These are phyloP conservation scores for Huso huso DNA, from an alignment of 2,797 vertebrate species.

Conservation along the genomic window DNA sequence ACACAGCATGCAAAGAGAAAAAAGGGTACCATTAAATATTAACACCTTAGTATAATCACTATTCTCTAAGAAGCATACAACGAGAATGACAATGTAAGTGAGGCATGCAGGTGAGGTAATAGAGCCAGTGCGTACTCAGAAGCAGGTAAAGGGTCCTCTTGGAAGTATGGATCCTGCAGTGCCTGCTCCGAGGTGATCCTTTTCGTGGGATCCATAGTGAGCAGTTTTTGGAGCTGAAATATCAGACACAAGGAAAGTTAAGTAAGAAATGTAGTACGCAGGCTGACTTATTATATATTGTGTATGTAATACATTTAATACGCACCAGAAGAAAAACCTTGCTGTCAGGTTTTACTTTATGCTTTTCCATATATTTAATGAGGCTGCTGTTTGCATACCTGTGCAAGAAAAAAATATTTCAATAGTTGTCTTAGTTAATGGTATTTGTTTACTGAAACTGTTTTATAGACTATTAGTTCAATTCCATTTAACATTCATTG, in stretches of 20 bases:
- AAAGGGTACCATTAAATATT: no score
- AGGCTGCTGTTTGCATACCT: conserved; percentile 97
- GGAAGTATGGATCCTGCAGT: conserved; percentile 90
- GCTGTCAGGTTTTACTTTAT: conserved; percentile 98
- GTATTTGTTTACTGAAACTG: no score
- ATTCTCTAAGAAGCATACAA: not conserved
- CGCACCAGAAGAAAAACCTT: conserved; percentile 89
- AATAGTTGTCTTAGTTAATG: no score
- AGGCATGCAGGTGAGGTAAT: conserved; percentile 4
- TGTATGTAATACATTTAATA: no score
- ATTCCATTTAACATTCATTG: no score
- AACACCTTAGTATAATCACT: no score
- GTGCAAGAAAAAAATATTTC: conserved; percentile 26
- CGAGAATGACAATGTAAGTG: not conserved
- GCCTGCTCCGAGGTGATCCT: conserved; percentile 95
- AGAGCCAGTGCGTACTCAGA: conserved; percentile 71
- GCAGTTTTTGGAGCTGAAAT: conserved; percentile 88
- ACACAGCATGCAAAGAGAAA: no score
- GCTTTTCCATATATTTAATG: conserved; percentile 98
- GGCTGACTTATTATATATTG: no score
- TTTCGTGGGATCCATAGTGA: conserved; percentile 97
- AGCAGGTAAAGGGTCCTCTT: conserved; percentile 90
- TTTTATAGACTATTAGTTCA: no score
- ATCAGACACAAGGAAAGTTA: not conserved
- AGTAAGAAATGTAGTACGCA: not conserved